Percentiles rank a stretch among this genome's conserved stretches.
Evolutionary conservation across 2,113 vertebrate species (phyloP).

Genomic region (Trinectes maculatus): DNA sequence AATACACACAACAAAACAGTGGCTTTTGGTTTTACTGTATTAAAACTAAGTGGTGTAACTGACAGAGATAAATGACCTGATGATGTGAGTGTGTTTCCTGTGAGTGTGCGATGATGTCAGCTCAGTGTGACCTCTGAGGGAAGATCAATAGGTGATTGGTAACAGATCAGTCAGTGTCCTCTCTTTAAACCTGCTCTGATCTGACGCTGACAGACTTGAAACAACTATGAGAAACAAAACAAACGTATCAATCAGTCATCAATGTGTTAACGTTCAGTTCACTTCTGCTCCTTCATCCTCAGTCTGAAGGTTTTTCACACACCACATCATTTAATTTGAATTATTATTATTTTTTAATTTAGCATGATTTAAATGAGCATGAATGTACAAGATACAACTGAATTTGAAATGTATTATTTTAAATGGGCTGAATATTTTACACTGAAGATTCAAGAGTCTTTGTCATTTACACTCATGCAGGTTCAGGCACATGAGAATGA

Average conservation of each 20-base stretch:
- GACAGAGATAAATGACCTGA: neutral
- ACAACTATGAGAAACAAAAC: neutral
- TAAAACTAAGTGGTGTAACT: too few species aligned
- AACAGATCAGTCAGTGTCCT: slow-evolving; percentile 29
- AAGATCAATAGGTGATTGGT: slow-evolving; percentile 29
- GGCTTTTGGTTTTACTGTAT: too few species aligned
- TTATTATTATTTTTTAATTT: too few species aligned
- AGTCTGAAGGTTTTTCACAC: neutral
- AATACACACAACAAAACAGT: too few species aligned
- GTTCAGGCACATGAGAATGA: too few species aligned
- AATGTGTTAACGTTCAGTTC: neutral
- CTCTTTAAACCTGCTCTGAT: slow-evolving; percentile 20
- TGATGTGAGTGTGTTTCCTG: neutral
- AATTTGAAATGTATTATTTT: too few species aligned
- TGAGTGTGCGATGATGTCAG: neutral
- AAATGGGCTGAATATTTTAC: too few species aligned
- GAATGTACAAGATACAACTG: too few species aligned
- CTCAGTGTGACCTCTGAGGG: neutral
- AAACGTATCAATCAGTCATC: neutral
- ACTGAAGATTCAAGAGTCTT: too few species aligned
- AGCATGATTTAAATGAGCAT: too few species aligned
- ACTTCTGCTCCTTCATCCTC: neutral
- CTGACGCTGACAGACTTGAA: slow-evolving; percentile 7
- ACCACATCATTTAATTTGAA: too few species aligned
- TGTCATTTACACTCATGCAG: too few species aligned